Evolutionary conservation across 1,140 invertebrate genomes (phyloP).

Genomic region (Octopus bimaculoides): DNA sequence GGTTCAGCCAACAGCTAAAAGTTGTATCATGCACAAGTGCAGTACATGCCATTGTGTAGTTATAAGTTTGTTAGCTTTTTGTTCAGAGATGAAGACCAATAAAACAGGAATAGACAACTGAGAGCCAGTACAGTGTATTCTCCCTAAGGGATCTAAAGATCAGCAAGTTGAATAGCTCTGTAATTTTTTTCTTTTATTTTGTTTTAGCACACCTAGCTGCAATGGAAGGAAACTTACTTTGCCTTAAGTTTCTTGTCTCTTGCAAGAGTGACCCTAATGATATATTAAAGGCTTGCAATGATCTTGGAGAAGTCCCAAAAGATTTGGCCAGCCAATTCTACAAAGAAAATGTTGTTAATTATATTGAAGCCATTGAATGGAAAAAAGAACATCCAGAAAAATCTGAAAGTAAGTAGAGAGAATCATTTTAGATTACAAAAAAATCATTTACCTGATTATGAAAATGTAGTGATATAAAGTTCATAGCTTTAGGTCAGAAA

Average conservation of each 20-base stretch:
- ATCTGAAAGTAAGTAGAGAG: slow-evolving; percentile 48
- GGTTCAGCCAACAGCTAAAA: too few species aligned
- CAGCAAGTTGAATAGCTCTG: too few species aligned
- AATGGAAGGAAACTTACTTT: slow-evolving; percentile 55
- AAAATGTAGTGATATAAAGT: background rate
- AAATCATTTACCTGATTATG: background rate
- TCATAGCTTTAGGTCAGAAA: background rate
- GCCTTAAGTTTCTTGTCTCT: slow-evolving; percentile 57
- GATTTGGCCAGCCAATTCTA: slow-evolving; percentile 58
- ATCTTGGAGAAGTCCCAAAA: slow-evolving; percentile 57
- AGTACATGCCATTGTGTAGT: too few species aligned
- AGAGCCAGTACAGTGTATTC: too few species aligned
- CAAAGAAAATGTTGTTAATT: slow-evolving; percentile 54
- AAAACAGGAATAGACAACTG: too few species aligned
- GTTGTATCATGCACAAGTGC: too few species aligned
- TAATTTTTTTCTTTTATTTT: background rate
- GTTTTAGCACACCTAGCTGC: slow-evolving; percentile 54
- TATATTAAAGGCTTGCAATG: slow-evolving; percentile 53
- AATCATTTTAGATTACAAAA: background rate
- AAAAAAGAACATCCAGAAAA: slow-evolving; percentile 56
- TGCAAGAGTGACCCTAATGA: slow-evolving; percentile 39
- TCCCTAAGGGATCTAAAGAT: too few species aligned
- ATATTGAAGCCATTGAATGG: slow-evolving; percentile 56
- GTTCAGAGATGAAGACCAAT: too few species aligned
- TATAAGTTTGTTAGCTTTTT: too few species aligned